These are phyloP conservation scores for Ruditapes philippinarum DNA, from an alignment of 1,140 invertebrate genomes.

Conservation along the genomic window DNA sequence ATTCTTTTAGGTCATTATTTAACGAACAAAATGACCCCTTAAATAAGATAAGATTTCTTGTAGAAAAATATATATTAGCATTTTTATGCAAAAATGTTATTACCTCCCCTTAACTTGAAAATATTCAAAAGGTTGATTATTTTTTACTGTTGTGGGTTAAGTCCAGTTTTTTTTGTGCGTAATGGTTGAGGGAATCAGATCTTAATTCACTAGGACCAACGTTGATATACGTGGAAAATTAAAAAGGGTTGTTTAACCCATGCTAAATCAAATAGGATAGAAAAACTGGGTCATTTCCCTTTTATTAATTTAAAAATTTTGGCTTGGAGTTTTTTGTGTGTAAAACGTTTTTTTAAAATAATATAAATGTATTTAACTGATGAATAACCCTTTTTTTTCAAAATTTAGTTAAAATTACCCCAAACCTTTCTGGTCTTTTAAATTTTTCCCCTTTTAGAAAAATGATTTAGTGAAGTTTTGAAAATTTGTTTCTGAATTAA, in stretches of 20 bases:
- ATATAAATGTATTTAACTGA: constrained; percentile 25
- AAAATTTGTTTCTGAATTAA: constrained; percentile 25
- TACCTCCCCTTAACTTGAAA: constrained; percentile 35
- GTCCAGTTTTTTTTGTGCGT: constrained; percentile 40
- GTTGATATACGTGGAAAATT: constrained; percentile 31
- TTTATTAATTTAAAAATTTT: constrained; percentile 13
- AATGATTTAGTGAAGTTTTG: constrained; percentile 15
- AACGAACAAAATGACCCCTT: constrained; percentile 33
- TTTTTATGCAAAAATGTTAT: constrained; percentile 42
- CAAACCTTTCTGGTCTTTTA: constrained; percentile 33
- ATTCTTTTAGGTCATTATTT: constrained; percentile 42
- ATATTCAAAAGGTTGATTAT: constrained; percentile 39
- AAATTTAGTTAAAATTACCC: constrained; percentile 12
- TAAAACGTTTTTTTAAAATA: constrained; percentile 19
- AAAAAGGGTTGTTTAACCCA: constrained; percentile 17
- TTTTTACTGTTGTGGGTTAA: constrained; percentile 41
- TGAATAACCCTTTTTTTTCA: constrained; percentile 21
- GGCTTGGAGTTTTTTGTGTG: constrained; percentile 37
- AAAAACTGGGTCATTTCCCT: background rate
- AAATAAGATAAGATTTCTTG: constrained; percentile 42
- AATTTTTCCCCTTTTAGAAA: constrained; percentile 10
- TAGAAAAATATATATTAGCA: constrained; percentile 39
- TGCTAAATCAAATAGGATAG: constrained; percentile 19
- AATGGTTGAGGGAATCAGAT: constrained; percentile 33
- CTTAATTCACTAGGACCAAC: constrained; percentile 34